These are phyloP conservation scores for Ophonus ardosiacus DNA, from an alignment of 2,888 invertebrate genomes.

Conservation along the genomic window DNA sequence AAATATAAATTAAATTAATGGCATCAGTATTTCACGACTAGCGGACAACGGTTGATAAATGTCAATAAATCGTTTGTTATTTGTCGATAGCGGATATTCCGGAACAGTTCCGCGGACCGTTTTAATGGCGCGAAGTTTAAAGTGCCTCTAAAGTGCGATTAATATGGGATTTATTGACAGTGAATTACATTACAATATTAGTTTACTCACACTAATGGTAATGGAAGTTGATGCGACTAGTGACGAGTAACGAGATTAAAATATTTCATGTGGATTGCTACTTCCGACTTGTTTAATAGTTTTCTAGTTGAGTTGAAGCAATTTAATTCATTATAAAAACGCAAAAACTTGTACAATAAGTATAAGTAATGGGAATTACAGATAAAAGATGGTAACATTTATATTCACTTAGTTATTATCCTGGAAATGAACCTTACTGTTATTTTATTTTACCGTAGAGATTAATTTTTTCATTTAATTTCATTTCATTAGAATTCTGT, in stretches of 20 bases:
- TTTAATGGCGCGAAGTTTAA: neutral
- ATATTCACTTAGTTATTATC: neutral
- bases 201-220: neutral
- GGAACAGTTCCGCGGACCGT: constrained; percentile 5
- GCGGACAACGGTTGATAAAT: constrained; percentile 17
- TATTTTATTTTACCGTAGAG: neutral
- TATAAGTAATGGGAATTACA: neutral
- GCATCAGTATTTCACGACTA: constrained; percentile 39
- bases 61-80: neutral
- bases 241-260: neutral
- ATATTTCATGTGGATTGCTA: constrained; percentile 1
- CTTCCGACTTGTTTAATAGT: constrained; percentile 1
- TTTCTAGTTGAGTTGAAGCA: neutral
- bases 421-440: neutral
- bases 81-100: neutral
- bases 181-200: neutral
- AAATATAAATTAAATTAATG: constrained; percentile 41
- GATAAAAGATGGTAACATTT: neutral
- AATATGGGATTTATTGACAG: neutral
- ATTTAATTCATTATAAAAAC: neutral
- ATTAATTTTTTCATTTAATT: neutral
- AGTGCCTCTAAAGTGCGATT: neutral
- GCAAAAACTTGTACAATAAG: neutral
- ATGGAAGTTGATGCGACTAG: neutral
- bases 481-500: neutral